Percentiles rank a stretch among this genome's conserved stretches.
Conservation (phyloP, 1,140 invertebrate genomes). For the Drosophila pseudoobscura region DNA sequence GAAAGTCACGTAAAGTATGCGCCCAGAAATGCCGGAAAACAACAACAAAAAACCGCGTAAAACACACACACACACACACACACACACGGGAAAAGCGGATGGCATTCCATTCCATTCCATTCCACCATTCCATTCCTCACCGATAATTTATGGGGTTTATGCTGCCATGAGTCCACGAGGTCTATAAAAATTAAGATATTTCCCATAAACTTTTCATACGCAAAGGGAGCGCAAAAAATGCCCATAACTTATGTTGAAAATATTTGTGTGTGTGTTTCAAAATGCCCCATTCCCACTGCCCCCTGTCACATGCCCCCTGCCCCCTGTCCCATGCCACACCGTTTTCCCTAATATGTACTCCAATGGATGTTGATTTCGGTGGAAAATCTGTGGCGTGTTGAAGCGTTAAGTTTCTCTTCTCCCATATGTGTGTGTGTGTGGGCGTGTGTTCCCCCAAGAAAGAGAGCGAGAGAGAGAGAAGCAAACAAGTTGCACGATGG, state of each 20-base stretch:
- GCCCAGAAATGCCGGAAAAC: slow-evolving; percentile 30
- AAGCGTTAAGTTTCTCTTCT: slow-evolving; percentile 77
- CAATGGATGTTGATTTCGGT: slow-evolving; percentile 14
- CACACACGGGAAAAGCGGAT: slow-evolving; percentile 7
- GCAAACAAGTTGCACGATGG: slow-evolving; percentile 62
- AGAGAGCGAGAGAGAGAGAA: slow-evolving; percentile 16
- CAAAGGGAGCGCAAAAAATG: slow-evolving; percentile 23
- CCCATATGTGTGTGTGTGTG: slow-evolving; percentile 58
- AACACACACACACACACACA: slow-evolving; percentile 6
- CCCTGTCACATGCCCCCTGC: no score
- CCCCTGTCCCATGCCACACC: not conserved
- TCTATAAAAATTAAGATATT: slow-evolving; percentile 75
- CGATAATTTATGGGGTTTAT: slow-evolving; percentile 37
- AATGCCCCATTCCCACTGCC: no score
- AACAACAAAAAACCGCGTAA: not conserved
- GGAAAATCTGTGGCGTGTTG: slow-evolving; percentile 57
- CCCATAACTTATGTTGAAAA: slow-evolving; percentile 65
- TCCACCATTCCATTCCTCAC: slow-evolving; percentile 1
- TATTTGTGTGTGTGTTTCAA: slow-evolving; percentile 30
- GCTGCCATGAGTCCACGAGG: slow-evolving; percentile 7
- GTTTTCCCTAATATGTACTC: not conserved
- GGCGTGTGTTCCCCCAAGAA: slow-evolving; percentile 1
- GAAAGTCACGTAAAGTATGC: slow-evolving; percentile 56
- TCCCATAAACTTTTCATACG: slow-evolving; percentile 30
- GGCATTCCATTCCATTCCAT: slow-evolving; percentile 20